Base-by-base conservation (phyloP, 2,113 vertebrate species). In the Sylvia atricapilla region DNA sequence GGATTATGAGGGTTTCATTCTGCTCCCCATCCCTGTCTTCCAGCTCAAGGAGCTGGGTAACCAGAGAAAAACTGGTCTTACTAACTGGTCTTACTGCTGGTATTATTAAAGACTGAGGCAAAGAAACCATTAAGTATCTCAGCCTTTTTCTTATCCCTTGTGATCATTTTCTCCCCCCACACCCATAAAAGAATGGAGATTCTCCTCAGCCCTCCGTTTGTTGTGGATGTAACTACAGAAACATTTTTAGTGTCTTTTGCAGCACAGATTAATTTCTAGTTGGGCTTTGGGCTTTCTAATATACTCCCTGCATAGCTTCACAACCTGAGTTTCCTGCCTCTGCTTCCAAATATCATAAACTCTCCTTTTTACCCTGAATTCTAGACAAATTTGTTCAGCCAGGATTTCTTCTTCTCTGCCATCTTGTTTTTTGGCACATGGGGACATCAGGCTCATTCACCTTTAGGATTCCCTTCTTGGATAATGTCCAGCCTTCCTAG, bases 371-470 rank as follows among this genome's bases (percentile, higher is more conserved):
- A 10, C 22, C 28, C 56, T 17, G n/a, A 77, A 55, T 83, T 82
- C 7, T 15, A 46, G 18, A 11, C 10, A 58, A 64, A 82, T 31
- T 15, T 31, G 8, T 46, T 70, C 50, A 82, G 28, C 6, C 37
- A 52, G 24, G 7, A 25, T 39, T 39, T 35, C 28, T 63, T 50
- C 33, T 76, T 76, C 30, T 5, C 44, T 62, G 8, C 5, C 13
- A 9, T n/a, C 43, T 63, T 43, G 19, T 68, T 25, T 62, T 86
- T 86, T 37, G 15, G 33, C 8, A n/a, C 23, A 37, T 4, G 2
- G 11, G 5, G 19, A 44, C 4, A 15, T 3, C 0, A 0, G 18
- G 8, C 9, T 58, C 10, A 2, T 70, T 68, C 14, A 14, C 10
- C 24, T 41, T 35, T 13, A 77, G 31, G 25, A 82, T 46, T 46